A percentile compares a stretch with the other conserved stretches of the same genome.
phyloP scores from a whole-genome alignment of 2,888 invertebrate genomes.

The Siphonodentalium dalli region DNA sequence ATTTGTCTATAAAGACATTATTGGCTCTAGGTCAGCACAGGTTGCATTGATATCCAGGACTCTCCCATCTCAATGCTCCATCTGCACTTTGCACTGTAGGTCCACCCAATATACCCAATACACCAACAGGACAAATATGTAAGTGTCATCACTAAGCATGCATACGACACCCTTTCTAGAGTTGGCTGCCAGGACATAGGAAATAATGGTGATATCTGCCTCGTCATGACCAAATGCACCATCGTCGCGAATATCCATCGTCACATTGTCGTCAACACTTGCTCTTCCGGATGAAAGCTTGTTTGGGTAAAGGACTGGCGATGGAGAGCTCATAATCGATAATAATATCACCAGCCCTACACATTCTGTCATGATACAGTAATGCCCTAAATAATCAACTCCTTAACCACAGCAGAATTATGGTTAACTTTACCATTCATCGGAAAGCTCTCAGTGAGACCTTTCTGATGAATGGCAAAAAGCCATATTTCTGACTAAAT shows the following conservation, averaged over 20 bases:
- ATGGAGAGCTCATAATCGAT: slow-evolving; percentile 8
- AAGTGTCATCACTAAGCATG: slow-evolving; percentile 11
- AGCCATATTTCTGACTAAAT: too few species aligned
- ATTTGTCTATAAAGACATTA: too few species aligned
- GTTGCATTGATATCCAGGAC: too few species aligned
- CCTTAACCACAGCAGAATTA: too few species aligned
- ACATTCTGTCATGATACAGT: slow-evolving; percentile 20
- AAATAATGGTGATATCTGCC: slow-evolving; percentile 2
- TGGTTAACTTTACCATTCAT: too few species aligned
- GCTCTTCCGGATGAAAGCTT: slow-evolving; percentile 13
- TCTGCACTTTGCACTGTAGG: slow-evolving; percentile 8
- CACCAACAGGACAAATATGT: slow-evolving; percentile 4
- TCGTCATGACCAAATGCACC: slow-evolving; percentile 1
- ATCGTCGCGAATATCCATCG: not conserved
- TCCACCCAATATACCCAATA: slow-evolving; percentile 5
- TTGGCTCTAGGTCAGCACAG: too few species aligned
- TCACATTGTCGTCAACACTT: slow-evolving; percentile 2
- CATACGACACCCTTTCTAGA: slow-evolving; percentile 6
- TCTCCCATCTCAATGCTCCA: too few species aligned
- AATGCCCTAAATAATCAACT: too few species aligned
- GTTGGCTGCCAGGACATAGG: slow-evolving; percentile 4
- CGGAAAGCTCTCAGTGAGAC: too few species aligned
- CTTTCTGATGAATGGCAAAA: too few species aligned
- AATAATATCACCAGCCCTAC: slow-evolving; percentile 9
- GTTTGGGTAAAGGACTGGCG: slow-evolving; percentile 14